Conservation (phyloP, 2,113 vertebrate genomes). For the Rafetus swinhoei region DNA sequence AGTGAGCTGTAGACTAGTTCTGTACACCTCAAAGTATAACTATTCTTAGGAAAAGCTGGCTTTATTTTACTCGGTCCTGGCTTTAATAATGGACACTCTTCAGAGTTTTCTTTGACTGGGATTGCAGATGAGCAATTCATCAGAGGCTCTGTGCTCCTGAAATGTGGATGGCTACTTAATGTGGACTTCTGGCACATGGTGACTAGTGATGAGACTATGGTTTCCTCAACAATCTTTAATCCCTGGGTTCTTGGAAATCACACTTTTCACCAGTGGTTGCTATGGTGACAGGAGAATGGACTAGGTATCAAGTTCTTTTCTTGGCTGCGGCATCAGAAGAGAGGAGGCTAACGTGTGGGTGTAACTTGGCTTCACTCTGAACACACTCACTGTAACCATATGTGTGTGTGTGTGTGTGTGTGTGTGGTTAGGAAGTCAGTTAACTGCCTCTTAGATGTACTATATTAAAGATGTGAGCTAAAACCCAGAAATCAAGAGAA, state of each 20-base stretch:
- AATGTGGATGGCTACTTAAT: background rate
- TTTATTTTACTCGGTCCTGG: background rate
- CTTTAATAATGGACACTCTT: background rate
- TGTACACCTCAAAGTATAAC: background rate
- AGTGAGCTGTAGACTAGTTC: background rate
- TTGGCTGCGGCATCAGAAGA: constrained; percentile 41
- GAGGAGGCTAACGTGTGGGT: constrained; percentile 39
- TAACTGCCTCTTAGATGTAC: constrained; percentile 23
- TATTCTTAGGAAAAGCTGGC: background rate
- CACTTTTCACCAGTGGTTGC: constrained; percentile 29
- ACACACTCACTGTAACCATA: background rate
- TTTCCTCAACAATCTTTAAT: background rate
- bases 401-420: background rate
- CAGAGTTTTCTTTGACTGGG: background rate
- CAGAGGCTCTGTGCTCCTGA: background rate
- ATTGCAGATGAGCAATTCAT: fast-evolving
- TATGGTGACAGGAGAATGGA: constrained; percentile 42
- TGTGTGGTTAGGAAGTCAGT: constrained; percentile 17
- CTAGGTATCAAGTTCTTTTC: background rate
- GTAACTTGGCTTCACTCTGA: constrained; percentile 27
- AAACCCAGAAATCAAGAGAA: constrained; percentile 9
- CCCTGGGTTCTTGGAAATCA: constrained; percentile 27
- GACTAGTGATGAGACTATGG: background rate
- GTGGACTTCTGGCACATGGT: fast-evolving
- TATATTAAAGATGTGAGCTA: background rate